Evolutionary conservation across 2,888 invertebrate genomes (phyloP).

Genomic region (Sialis lutaria): DNA sequence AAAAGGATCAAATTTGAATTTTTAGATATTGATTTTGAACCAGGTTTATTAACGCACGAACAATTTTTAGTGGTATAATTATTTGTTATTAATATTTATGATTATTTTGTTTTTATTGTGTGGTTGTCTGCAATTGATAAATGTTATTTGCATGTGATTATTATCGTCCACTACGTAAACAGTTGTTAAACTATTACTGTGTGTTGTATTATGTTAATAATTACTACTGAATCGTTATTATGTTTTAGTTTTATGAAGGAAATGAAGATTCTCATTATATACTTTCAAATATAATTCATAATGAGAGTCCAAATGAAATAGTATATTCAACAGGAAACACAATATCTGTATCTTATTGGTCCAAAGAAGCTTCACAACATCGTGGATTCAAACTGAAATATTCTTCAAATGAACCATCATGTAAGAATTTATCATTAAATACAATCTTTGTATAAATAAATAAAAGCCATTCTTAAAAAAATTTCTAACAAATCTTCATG

Average conservation of each 20-base stretch:
- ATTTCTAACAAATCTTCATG: no score
- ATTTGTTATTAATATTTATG: background rate
- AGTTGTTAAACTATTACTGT: no score
- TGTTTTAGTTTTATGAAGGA: slow-evolving; percentile 36
- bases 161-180: no score
- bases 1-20: slow-evolving; percentile 44
- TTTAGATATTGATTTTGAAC: slow-evolving; percentile 38
- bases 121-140: no score
- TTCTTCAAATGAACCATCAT: slow-evolving; percentile 32
- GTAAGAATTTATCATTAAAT: no score
- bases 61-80: slow-evolving; percentile 4
- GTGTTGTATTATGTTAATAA: no score
- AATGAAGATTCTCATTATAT: slow-evolving; percentile 4
- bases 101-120: no score
- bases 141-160: no score
- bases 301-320: background rate
- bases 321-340: background rate
- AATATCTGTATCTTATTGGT: slow-evolving; percentile 32
- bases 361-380: slow-evolving; percentile 26
- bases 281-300: background rate
- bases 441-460: no score
- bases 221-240: background rate
- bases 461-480: no score
- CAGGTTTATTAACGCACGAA: slow-evolving; percentile 6
- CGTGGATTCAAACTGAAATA: slow-evolving; percentile 58